Conservation (phyloP, 1,140 invertebrate genomes). For the Meloidogyne hapla region DNA sequence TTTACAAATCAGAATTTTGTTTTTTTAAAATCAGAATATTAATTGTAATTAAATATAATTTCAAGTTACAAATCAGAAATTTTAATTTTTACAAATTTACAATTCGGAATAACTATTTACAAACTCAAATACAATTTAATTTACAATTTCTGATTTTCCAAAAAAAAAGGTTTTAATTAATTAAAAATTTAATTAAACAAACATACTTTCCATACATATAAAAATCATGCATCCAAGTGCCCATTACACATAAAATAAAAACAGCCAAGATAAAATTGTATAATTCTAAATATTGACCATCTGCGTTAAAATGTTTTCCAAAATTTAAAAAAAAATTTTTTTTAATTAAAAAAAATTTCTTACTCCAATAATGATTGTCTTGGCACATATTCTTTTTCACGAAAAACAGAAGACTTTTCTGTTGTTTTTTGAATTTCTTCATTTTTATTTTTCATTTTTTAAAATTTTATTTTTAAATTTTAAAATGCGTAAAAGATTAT, state of each 20-base stretch:
- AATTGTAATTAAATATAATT: background rate
- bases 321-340: constrained; percentile 6
- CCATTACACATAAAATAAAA: constrained; percentile 46
- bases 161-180: background rate
- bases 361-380: background rate
- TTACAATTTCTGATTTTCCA: constrained; percentile 13
- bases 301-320: constrained; percentile 28
- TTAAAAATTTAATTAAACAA: background rate
- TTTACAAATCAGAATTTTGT: background rate
- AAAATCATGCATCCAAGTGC: constrained; percentile 44
- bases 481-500: background rate
- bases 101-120: too few species aligned
- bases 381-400: background rate
- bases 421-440: background rate
- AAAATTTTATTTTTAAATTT: background rate
- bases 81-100: too few species aligned
- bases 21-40: background rate
- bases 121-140: constrained; percentile 5
- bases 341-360: background rate
- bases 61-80: too few species aligned
- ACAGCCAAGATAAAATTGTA: constrained; percentile 55
- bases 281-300: constrained; percentile 36
- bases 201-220: constrained; percentile 46
- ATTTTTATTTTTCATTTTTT: background rate
- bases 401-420: background rate